Evolutionary conservation across 2,888 invertebrate genomes (phyloP), one percentile per base, ranked within the genome.

Genomic region (Caradrina kadenii): DNA sequence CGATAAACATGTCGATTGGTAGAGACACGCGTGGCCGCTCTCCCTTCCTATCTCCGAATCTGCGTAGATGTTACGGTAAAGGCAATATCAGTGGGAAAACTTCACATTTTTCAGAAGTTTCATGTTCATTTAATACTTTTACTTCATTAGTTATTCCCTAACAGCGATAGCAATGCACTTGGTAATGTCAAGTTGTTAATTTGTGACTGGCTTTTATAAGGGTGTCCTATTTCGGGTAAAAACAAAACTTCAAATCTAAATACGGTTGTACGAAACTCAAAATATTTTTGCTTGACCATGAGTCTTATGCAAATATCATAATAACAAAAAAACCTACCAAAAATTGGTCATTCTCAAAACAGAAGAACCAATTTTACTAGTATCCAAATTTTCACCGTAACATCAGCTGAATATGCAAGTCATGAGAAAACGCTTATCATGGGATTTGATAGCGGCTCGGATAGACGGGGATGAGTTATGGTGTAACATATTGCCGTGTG

Each of bases 1-100:
- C 94, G 95, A 95, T 95, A 96, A 96, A 95, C 95, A 96, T 96
- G 96, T 94, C 96, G 95, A 95, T 95, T 92, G 91, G 87, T 88
- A 90, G 91, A 92, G 89, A 89, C 92, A 94, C 93, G 95, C 94
- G 90, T 92, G 94, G 93, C 88, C 91, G 94, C 91, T 82, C 93
- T 89, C 94, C 95, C 94, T 80, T 92, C 85, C 69, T 73, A 73
- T 76, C 79, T 77, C 8, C 26, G 50, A 66, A 76, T 76, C 68
- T 79, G 19, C 55, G 55, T 39, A 63, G 2, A 71, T 63, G 80
- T 66, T 63, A 61, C 80, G 71, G 66, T 60, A n/a, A 55, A 60
- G 39, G 7, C 2, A 19, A 7, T 7, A 66, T 3, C 13, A 7
- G 11, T 15, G 13, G 39, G 15, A 42, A 35, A 64, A 52, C 35